Conservation (phyloP, 2,797 vertebrate genomes). For the Lycodopsis pacificus region DNA sequence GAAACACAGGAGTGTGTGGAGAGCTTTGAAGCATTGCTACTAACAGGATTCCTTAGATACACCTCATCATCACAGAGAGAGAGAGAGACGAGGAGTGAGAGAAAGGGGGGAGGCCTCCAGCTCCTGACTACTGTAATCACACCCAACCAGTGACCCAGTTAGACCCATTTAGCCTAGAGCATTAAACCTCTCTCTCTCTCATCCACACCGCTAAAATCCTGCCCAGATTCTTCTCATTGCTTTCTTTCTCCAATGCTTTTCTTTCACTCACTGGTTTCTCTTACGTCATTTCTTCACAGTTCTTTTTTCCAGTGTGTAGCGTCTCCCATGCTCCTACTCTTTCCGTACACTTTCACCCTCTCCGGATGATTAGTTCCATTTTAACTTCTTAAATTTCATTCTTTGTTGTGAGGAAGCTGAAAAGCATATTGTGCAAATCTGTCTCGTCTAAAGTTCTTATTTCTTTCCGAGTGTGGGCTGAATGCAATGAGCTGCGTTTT, state of each 20-base stretch:
- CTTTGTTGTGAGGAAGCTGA: slow-evolving; percentile 3
- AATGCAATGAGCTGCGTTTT: slow-evolving; percentile 25
- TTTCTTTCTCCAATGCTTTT: background rate
- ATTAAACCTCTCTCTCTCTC: slow-evolving; percentile 25
- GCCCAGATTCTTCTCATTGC: background rate
- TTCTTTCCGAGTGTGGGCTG: slow-evolving; percentile 25
- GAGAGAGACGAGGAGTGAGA: background rate
- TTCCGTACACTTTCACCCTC: background rate
- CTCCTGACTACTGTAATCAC: slow-evolving; percentile 71
- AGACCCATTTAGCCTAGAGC: slow-evolving; percentile 64
- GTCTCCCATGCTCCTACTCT: too few species aligned
- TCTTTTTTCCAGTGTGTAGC: background rate
- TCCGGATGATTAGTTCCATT: background rate
- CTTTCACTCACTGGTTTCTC: background rate
- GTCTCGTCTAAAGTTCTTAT: slow-evolving; percentile 7
- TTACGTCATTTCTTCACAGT: background rate
- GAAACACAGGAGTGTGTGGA: slow-evolving; percentile 41
- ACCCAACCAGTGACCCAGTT: slow-evolving; percentile 77
- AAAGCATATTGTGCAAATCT: slow-evolving; percentile 3
- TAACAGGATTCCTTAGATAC: slow-evolving; percentile 76
- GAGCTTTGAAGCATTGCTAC: slow-evolving; percentile 63
- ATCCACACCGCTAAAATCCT: background rate
- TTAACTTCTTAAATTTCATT: slow-evolving; percentile 1
- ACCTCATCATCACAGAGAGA: slow-evolving; percentile 60
- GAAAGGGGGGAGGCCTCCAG: slow-evolving; percentile 54